These are phyloP conservation scores for Hirundichthys speculiger DNA, from an alignment of 2,113 vertebrate genomes.

Conservation along the genomic window DNA sequence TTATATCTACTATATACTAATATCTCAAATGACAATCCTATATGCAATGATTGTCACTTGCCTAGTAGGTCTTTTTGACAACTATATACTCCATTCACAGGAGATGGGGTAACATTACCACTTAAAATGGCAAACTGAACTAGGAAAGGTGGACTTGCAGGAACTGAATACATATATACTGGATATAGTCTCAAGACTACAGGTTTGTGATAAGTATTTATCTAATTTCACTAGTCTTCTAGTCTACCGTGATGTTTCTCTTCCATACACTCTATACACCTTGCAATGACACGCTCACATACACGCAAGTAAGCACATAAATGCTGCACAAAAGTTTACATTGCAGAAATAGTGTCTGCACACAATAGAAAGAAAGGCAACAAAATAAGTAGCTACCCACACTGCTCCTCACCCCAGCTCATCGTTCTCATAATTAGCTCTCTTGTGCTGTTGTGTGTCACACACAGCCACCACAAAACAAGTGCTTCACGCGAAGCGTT, in stretches of 20 bases:
- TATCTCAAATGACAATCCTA: no score
- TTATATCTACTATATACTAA: no score
- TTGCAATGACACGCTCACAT: conserved; percentile 15
- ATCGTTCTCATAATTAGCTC: conserved; percentile 82
- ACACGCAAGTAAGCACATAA: conserved; percentile 3
- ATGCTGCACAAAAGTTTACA: conserved; percentile 62
- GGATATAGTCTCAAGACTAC: conserved; percentile 73
- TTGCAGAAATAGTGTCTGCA: conserved; percentile 72
- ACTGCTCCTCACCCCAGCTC: conserved; percentile 74
- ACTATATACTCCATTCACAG: no score
- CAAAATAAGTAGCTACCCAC: conserved; percentile 75
- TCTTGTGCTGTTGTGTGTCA: conserved; percentile 76
- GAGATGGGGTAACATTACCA: conserved; percentile 60
- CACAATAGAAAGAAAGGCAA: conserved; percentile 77
- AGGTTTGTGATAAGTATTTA: conserved; percentile 80
- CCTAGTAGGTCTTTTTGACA: no score
- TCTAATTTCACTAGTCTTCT: conserved; percentile 69
- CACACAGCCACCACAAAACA: conserved; percentile 76
- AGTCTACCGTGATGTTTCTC: conserved; percentile 53
- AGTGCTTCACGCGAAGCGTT: conserved; percentile 77
- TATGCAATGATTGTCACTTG: no score
- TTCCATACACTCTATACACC: conserved; percentile 31
- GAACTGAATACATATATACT: conserved; percentile 70
- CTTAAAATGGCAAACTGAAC: conserved; percentile 73
- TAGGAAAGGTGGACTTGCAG: conserved; percentile 59